These are phyloP conservation scores for Epinotia nisella DNA, from an alignment of 2,888 invertebrate genomes.

Conservation along the genomic window DNA sequence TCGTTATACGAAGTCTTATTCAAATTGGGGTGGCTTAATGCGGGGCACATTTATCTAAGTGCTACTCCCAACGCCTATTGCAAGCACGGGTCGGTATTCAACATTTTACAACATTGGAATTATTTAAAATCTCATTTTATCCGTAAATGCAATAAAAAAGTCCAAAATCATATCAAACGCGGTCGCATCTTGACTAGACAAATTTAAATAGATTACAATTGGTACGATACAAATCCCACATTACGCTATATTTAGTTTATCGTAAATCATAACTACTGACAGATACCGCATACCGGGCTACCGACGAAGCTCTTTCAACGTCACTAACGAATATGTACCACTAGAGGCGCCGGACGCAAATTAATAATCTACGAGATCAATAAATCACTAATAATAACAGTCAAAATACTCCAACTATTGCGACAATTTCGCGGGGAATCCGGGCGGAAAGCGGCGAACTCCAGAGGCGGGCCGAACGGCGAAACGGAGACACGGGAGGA, in stretches of 20 bases:
- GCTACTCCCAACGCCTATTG: constrained; percentile 61
- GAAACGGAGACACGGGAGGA: background rate
- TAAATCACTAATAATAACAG: constrained; percentile 30
- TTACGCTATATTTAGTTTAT: constrained; percentile 61
- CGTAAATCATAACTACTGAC: constrained; percentile 56
- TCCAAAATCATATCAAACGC: constrained; percentile 43
- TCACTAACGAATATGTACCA: constrained; percentile 69
- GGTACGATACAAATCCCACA: constrained; percentile 59
- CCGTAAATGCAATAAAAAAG: constrained; percentile 37
- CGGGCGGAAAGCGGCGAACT: background rate
- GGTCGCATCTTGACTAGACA: constrained; percentile 63
- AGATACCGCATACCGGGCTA: constrained; percentile 75
- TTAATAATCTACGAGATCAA: constrained; percentile 53
- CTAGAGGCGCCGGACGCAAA: constrained; percentile 63
- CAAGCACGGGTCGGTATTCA: constrained; percentile 62
- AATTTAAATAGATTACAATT: constrained; percentile 49
- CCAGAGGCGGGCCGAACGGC: background rate
- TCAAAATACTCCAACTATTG: constrained; percentile 28
- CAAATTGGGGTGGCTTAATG: constrained; percentile 52
- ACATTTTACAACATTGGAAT: constrained; percentile 9
- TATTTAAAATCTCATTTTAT: constrained; percentile 53
- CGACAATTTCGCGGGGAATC: constrained; percentile 33
- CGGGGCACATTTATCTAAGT: constrained; percentile 55
- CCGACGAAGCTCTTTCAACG: constrained; percentile 80
- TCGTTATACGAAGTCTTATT: constrained; percentile 36